Conservation (phyloP, 2,888 invertebrate genomes). For the Pseudoips prasinana region DNA sequence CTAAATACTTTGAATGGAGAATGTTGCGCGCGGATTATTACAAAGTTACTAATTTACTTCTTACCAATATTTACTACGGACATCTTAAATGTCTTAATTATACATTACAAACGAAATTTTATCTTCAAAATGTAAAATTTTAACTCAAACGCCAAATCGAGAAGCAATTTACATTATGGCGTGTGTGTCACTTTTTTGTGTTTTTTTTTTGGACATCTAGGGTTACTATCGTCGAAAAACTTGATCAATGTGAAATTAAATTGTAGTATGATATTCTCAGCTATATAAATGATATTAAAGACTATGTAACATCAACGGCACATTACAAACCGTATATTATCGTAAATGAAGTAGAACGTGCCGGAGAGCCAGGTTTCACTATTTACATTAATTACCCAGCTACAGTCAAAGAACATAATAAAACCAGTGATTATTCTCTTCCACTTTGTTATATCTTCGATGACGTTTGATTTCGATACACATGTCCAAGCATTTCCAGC, state of each 20-base stretch:
- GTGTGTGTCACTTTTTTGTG: slow-evolving; percentile 79
- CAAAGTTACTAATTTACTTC: slow-evolving; percentile 40
- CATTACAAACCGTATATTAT: too few species aligned
- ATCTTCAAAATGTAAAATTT: slow-evolving; percentile 67
- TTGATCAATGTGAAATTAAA: slow-evolving; percentile 6
- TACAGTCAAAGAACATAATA: too few species aligned
- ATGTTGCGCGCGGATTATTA: slow-evolving; percentile 35
- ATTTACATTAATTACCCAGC: too few species aligned
- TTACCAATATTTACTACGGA: slow-evolving; percentile 72
- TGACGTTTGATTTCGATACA: too few species aligned
- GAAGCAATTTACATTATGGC: slow-evolving; percentile 81
- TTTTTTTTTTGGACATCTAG: slow-evolving; percentile 49
- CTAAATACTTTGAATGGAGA: slow-evolving; percentile 57
- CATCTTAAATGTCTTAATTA: slow-evolving; percentile 71
- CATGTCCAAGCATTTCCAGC: too few species aligned
- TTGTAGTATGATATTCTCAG: too few species aligned
- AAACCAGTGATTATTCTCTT: too few species aligned
- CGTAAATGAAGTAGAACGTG: too few species aligned
- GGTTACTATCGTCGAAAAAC: slow-evolving; percentile 40
- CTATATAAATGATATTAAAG: too few species aligned
- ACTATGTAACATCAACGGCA: too few species aligned
- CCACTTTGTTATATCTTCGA: too few species aligned
- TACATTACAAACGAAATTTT: slow-evolving; percentile 54
- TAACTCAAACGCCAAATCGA: slow-evolving; percentile 77
- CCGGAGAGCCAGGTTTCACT: too few species aligned